Evolutionary conservation across 2,797 vertebrate genomes (phyloP), one percentile per base, ranked within the genome.

Genomic region (Mastacembelus armatus): DNA sequence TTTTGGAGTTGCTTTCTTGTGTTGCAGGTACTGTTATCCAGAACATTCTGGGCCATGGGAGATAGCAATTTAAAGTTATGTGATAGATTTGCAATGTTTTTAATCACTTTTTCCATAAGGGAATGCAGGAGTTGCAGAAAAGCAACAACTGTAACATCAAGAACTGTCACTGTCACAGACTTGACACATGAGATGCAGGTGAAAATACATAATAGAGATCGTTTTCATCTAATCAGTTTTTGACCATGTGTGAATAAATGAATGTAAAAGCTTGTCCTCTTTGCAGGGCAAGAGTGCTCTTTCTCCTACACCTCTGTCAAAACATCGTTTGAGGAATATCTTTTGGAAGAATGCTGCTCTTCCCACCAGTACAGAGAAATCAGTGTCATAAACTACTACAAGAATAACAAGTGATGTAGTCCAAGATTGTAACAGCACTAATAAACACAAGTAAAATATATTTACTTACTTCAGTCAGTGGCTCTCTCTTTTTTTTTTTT

Each of bases 401-500:
- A 36, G 4, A 15, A 43, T 54, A 5, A 44, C 8, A 26, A n/a
- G 35, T 50, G 3, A 40, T 10, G 22, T 22, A 35, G 10, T 33
- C 7, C 0, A 49, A 16, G 12, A 35, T 14, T 40, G 10, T 3
- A 77, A 27, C 2, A 27, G 42, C 4, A 5, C 1, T 43, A 32
- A 64, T 50, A 45, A 63, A 67, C 38, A 26, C 10, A 45, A 43
- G 72, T 39, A 0, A 73, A 6, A 56, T 9, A 4, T 9, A 4
- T 22, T 40, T 22, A 79, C 87, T 78, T 76, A 83, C 83, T 44
- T 83, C 2, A 16, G 2, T 29, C 1, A 36, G 10, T 15, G 36
- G 27, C 32, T 43, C 30, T 61, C 3, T 22, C n/a, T n/a, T n/a
- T n/a, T n/a, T n/a, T n/a, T 32, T 51, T 56, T 27, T 49, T 14